Evolutionary conservation across 2,113 vertebrate species (phyloP).

Genomic region (Apodemus sylvaticus): DNA sequence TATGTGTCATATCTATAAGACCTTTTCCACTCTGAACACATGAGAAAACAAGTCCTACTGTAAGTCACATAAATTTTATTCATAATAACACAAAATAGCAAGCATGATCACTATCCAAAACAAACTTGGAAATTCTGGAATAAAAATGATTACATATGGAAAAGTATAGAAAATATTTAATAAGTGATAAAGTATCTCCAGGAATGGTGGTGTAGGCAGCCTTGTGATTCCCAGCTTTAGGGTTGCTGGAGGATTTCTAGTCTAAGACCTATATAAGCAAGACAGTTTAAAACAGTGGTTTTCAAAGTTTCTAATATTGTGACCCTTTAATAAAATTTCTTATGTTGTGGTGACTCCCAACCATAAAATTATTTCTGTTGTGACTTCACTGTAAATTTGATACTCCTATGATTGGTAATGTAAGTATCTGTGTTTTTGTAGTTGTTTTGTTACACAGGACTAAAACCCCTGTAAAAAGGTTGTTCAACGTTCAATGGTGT

Average conservation of each 20-base stretch:
- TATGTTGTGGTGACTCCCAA: background rate
- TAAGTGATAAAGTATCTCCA: background rate
- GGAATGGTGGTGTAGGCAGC: background rate
- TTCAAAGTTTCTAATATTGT: background rate
- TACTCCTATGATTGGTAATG: background rate
- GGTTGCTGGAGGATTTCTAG: background rate
- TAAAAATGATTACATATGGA: background rate
- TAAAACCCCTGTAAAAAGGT: background rate
- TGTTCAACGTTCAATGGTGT: background rate
- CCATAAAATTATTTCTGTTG: background rate
- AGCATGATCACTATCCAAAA: background rate
- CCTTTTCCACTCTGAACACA: background rate
- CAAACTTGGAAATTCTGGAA: background rate
- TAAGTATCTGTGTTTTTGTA: background rate
- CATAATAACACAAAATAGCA: too few relatives aligned
- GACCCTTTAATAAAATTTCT: background rate
- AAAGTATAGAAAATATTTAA: background rate
- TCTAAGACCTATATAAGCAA: background rate
- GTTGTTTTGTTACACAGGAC: background rate
- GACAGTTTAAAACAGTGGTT: background rate
- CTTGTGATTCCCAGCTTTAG: background rate
- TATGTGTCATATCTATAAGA: background rate
- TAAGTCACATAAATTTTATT: background rate
- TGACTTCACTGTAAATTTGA: background rate
- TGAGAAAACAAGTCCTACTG: background rate